Base-by-base conservation (phyloP, 2,113 vertebrate genomes). In the Poeciliopsis prolifica region DNA sequence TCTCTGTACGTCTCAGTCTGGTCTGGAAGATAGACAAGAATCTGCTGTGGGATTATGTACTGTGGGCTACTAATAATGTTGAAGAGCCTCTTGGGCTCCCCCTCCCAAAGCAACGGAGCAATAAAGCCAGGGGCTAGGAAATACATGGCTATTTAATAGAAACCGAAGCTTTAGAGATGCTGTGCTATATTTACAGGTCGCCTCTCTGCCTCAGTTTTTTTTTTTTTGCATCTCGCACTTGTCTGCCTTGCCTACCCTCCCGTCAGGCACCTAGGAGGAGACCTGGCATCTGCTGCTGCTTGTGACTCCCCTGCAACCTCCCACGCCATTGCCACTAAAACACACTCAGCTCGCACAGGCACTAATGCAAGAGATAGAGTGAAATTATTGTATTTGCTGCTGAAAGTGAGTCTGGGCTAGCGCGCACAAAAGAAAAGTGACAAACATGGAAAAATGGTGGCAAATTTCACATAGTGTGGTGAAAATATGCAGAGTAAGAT, bases 11-110 rank as follows among this genome's bases (percentile, higher is more conserved):
- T 91, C 78, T 90, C 70, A 65, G 84, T 87, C 85, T 86, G 84
- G 80, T 82, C 86, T 88, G 88, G 83, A 89, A 89, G 86, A n/a
- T 83, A 89, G 90, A 83, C 78, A 72, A 83, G 88, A 86, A 86
- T 84, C 90, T 90, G 89, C 83, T 66, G 60, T 87, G 92, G 90
- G 91, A 92, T 93, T 92, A 90, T 92, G 91, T 90, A 90, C 90
- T 90, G 87, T 81, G 82, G 91, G 90, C 93, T 90, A 91, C 93
- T 94, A 95, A 95, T 95, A 95, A 94, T 90, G 91, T 89, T 88
- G 89, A 91, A 91, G 89, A 92, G 92, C 84, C 93, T 95, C 92
- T 78, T 86, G 89, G 92, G 93, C 82, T 84, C 86, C 81, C 74
- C 54, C 78, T 94, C 94, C 92, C 93, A 75, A 61, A 88, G 92